These are phyloP conservation scores for Cichladusa arquata DNA, from an alignment of 2,113 vertebrate species.

Conservation along the genomic window DNA sequence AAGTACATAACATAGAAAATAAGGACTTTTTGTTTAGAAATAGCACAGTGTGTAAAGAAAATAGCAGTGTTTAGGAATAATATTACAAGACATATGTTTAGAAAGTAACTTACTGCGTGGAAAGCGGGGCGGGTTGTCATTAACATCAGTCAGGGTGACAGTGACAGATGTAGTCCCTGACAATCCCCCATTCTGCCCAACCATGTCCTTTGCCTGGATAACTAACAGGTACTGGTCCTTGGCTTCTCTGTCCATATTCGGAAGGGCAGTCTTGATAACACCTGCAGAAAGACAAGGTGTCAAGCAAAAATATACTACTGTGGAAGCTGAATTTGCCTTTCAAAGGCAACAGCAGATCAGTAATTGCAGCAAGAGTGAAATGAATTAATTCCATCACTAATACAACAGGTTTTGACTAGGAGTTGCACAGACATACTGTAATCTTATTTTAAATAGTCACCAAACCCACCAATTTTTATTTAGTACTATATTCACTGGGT, in stretches of 20 bases:
- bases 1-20: not conserved
- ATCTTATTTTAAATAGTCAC: not conserved
- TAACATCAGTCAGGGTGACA: conserved; percentile 92
- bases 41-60: not conserved
- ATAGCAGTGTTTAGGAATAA: not conserved
- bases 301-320: not conserved
- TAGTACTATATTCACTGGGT: not conserved
- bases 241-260: conserved; percentile 96
- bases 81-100: not conserved
- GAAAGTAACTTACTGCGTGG: conserved; percentile 80
- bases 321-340: not conserved
- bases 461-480: not conserved
- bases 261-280: conserved; percentile 92
- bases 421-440: not conserved
- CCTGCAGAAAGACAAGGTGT: conserved; percentile 73
- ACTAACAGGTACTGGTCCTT: conserved; percentile 94
- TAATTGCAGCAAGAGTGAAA: not conserved
- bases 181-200: conserved; percentile 94
- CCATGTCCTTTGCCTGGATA: conserved; percentile 99
- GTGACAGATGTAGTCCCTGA: conserved; percentile 95
- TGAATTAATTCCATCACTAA: not conserved
- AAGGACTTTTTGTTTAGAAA: not conserved
- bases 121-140: conserved; percentile 94
- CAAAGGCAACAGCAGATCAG: not conserved
- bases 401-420: not conserved